A percentile compares a stretch with the other conserved stretches of the same genome.
Evolutionary conservation across 1,140 invertebrate genomes (phyloP).

Genomic region (Sminthurinus signatus): DNA sequence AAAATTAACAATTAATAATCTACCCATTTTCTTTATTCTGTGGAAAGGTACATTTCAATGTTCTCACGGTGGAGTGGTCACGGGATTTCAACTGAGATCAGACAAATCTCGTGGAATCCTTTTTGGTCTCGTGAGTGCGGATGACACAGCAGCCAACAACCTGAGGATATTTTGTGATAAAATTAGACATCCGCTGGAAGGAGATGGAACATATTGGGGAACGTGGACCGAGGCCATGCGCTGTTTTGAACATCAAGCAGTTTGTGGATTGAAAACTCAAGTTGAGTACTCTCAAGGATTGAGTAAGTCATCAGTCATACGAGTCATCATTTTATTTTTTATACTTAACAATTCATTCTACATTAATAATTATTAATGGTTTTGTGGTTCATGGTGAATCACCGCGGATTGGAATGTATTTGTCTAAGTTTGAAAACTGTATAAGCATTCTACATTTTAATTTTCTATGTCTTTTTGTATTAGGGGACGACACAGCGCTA

Average conservation of each 20-base stretch:
- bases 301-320: conserved; percentile 12
- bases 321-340: too few relatives aligned
- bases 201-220: conserved; percentile 25
- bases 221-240: conserved; percentile 21
- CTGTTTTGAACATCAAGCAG: conserved; percentile 18
- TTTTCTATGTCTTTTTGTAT: too few relatives aligned
- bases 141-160: conserved; percentile 34
- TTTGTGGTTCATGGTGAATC: too few relatives aligned
- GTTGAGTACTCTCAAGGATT: conserved; percentile 26
- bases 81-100: conserved; percentile 25
- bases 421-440: too few relatives aligned
- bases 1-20: too few relatives aligned
- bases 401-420: too few relatives aligned
- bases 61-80: conserved; percentile 1
- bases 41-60: conserved; percentile 23
- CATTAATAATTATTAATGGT: too few relatives aligned
- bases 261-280: conserved; percentile 33
- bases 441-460: too few relatives aligned
- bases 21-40: too few relatives aligned
- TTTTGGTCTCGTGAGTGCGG: conserved; percentile 1
- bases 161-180: conserved; percentile 20
- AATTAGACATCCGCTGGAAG: conserved; percentile 12
- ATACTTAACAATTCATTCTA: too few relatives aligned
- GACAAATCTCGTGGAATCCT: background rate
- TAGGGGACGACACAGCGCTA: conserved; percentile 19